phyloP scores from a whole-genome alignment of 2,888 invertebrate species.

The Standfussiana lucernea region DNA sequence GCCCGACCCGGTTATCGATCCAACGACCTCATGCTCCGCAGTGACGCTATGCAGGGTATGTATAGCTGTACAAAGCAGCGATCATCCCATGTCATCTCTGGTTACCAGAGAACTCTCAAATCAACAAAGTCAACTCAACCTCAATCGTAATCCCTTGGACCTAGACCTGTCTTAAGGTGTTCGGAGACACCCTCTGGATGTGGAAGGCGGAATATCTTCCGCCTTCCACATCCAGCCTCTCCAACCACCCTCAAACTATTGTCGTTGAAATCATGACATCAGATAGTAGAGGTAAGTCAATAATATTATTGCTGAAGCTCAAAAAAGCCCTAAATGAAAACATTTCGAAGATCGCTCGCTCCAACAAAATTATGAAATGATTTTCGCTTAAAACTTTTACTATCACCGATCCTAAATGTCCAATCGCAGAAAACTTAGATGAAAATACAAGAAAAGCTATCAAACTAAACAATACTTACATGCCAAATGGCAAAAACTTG shows the following conservation, averaged over 20 bases:
- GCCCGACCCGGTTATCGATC: too few species aligned
- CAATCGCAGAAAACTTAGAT: constrained; percentile 37
- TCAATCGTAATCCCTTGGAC: too few species aligned
- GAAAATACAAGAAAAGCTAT: constrained; percentile 52
- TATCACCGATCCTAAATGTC: not conserved
- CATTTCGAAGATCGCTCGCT: not conserved
- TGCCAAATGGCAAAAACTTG: constrained; percentile 37
- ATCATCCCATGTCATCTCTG: not conserved
- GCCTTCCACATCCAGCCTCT: not conserved
- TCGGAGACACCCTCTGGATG: too few species aligned
- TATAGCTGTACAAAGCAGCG: not conserved
- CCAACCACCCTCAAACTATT: not conserved
- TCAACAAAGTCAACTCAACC: not conserved
- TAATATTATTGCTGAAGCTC: not conserved
- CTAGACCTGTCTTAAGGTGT: too few species aligned
- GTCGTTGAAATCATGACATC: not conserved
- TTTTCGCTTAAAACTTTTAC: constrained; percentile 22
- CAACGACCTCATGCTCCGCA: too few species aligned
- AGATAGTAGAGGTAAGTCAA: too few species aligned
- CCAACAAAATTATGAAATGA: not conserved
- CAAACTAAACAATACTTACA: constrained; percentile 34
- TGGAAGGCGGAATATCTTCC: too few species aligned
- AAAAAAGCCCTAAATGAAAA: not conserved
- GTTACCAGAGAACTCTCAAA: not conserved
- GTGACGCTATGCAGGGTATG: too few species aligned